Conservation (phyloP, 2,888 invertebrate genomes). For the Cetonia aurata region DNA sequence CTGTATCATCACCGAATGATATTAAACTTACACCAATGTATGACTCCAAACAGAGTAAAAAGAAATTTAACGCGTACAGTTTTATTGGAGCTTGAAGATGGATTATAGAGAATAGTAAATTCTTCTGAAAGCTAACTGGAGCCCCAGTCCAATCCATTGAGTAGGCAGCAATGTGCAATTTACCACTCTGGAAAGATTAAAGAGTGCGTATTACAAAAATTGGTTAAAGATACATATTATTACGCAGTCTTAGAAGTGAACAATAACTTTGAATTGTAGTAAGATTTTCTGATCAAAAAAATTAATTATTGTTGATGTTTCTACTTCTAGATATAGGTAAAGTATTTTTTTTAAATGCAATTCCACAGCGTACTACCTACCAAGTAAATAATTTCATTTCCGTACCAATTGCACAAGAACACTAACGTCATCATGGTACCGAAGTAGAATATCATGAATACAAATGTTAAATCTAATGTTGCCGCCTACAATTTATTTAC, state of each 20-base stretch:
- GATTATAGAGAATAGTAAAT: slow-evolving; percentile 67
- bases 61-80: slow-evolving; percentile 67
- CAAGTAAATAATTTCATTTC: slow-evolving; percentile 70
- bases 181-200: neutral
- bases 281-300: no score
- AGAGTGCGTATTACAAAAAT: no score
- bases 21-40: neutral
- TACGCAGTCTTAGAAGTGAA: no score
- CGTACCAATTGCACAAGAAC: slow-evolving; percentile 71
- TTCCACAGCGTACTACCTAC: no score
- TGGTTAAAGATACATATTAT: neutral
- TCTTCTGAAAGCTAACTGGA: slow-evolving; percentile 63
- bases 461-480: slow-evolving; percentile 55
- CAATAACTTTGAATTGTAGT: no score
- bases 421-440: slow-evolving; percentile 69
- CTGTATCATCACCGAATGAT: neutral
- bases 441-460: slow-evolving; percentile 68
- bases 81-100: slow-evolving; percentile 68
- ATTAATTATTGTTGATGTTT: no score
- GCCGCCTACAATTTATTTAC: slow-evolving; percentile 9
- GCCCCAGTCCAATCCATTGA: slow-evolving; percentile 63
- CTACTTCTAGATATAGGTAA: no score
- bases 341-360: no score
- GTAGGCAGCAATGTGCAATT: neutral
- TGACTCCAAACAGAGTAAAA: slow-evolving; percentile 67